Evolutionary conservation across 2,113 vertebrate species (phyloP), one percentile per base, ranked within the genome.

Genomic region (Macquaria ambigua): DNA sequence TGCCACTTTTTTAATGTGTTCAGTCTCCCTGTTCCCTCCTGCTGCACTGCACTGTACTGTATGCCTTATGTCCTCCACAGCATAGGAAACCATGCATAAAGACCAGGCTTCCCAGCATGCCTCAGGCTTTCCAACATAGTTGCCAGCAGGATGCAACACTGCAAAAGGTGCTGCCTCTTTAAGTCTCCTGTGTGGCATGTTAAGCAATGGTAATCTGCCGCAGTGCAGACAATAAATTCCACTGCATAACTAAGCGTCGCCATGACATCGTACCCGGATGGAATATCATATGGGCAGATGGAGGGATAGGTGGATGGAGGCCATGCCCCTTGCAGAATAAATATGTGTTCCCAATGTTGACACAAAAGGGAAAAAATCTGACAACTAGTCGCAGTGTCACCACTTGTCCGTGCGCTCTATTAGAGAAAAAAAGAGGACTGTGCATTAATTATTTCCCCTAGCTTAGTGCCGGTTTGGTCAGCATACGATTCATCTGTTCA

Each of bases 201-300:
- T 94, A 94, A 95, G 93, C 94, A 94, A 92, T 84, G 91, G 91
- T 95, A 94, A 96, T 95, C 93, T 95, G 93, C 94, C 89, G 92
- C 94, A 95, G 91, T 95, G 94, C 93, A 95, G 93, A 93, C 94
- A 94, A 93, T 92, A 94, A 93, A 94, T 94, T 92, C 89, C 88
- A 83, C 92, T 89, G 93, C 92, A 95, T 93, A 95, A 95, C 90
- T 90, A 92, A 90, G 90, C 82, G 87, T 95, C 87, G 58, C 92
- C 90, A 89, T 93, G 93, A 93, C 92, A 93, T 87, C 78, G 85
- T 91, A 95, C 92, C 92, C 94, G 92, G 87, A 84, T 86, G 87
- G 93, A 93, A 95, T 94, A 89, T 89, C 72, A 88, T 87, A 93
- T 81, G 77, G 79, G 77, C 69, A 84, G 85, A 86, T 76, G 74